These are phyloP conservation scores for Notolabrus celidotus DNA, from an alignment of 2,797 vertebrate species.

Conservation along the genomic window DNA sequence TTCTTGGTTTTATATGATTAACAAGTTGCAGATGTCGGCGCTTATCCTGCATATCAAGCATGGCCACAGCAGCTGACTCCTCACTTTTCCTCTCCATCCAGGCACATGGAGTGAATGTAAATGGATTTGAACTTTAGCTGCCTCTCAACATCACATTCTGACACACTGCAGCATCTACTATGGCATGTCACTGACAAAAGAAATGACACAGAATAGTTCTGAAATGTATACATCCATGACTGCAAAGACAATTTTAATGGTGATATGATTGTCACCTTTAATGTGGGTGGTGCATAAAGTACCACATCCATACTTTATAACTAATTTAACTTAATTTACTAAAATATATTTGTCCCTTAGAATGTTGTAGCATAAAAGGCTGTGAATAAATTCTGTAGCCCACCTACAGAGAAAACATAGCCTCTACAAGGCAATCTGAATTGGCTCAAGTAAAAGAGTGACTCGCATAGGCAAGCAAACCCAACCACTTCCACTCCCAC, in stretches of 20 bases:
- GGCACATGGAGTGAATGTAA: conserved; percentile 72
- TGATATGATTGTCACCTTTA: not conserved
- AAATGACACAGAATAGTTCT: not conserved
- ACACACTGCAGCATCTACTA: conserved; percentile 32
- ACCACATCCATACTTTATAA: not conserved
- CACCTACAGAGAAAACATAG: too few species aligned
- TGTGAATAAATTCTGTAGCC: too few species aligned
- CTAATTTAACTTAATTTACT: too few species aligned
- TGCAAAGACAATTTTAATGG: not conserved
- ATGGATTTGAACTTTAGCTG: conserved; percentile 69
- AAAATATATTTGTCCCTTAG: too few species aligned
- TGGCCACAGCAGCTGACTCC: conserved; percentile 72
- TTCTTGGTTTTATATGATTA: conserved; percentile 77
- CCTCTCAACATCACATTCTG: conserved; percentile 52
- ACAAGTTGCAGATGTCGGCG: conserved; percentile 74
- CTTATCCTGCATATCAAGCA: conserved; percentile 72
- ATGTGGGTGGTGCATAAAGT: not conserved
- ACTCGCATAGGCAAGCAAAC: too few species aligned
- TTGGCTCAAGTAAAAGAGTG: too few species aligned
- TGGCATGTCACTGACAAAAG: conserved; percentile 8
- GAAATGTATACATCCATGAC: not conserved
- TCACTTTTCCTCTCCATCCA: conserved; percentile 61
- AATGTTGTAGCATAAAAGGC: too few species aligned
- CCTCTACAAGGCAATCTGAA: too few species aligned
- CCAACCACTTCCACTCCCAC: too few species aligned